Evolutionary conservation across 2,888 invertebrate species (phyloP).

Genomic region (Rhagophthalmus giganteus): DNA sequence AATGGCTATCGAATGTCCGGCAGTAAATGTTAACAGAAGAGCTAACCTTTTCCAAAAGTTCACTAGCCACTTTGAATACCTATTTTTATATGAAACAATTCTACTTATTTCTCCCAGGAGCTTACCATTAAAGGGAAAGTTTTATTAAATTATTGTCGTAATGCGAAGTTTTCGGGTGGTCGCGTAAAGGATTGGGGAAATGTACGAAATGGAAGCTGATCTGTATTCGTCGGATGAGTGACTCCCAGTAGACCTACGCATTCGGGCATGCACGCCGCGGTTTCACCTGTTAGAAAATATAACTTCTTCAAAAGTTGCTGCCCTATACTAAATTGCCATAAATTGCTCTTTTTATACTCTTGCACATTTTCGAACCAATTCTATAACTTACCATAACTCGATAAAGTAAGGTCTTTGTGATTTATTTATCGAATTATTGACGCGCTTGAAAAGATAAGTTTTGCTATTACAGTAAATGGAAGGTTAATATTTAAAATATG

Average conservation of each 20-base stretch:
- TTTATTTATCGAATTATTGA: no score
- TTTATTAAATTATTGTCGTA: conserved; percentile 37
- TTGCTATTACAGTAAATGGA: no score
- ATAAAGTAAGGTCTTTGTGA: no score
- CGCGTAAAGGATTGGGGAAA: conserved; percentile 26
- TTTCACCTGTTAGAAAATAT: conserved; percentile 31
- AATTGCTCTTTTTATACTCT: conserved; percentile 24
- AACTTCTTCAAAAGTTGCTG: conserved; percentile 26
- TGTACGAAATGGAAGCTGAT: conserved; percentile 28
- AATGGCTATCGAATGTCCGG: conserved; percentile 35
- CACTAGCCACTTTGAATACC: conserved; percentile 33
- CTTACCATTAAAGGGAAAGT: conserved; percentile 32
- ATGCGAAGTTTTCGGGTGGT: conserved; percentile 29
- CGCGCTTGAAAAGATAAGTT: no score
- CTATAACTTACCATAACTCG: conserved; percentile 6
- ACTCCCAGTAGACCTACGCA: conserved; percentile 26
- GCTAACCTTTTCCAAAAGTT: conserved; percentile 37
- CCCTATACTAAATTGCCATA: conserved; percentile 18
- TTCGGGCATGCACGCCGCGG: conserved; percentile 28
- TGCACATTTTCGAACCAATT: conserved; percentile 11
- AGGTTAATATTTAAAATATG: no score
- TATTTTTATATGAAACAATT: conserved; percentile 32
- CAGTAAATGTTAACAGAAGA: conserved; percentile 35
- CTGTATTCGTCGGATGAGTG: conserved; percentile 30
- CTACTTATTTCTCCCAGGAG: conserved; percentile 33